A percentile compares a stretch with the other conserved stretches of the same genome.
phyloP scores from a whole-genome alignment of 2,888 invertebrate species.

The Sylvicola fuscatus region DNA sequence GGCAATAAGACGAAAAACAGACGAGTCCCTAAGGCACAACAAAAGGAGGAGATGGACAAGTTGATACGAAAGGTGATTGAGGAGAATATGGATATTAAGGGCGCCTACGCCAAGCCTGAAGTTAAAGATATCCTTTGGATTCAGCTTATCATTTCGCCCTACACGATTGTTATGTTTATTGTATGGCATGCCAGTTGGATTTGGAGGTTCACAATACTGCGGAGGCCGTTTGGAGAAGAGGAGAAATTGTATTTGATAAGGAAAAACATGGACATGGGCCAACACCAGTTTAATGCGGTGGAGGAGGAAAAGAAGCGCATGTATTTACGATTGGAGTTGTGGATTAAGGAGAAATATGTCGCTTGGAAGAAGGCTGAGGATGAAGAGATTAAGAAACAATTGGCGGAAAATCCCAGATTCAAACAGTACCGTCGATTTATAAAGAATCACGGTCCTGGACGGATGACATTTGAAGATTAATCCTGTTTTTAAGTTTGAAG shows the following conservation, averaged over 20 bases:
- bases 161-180: constrained; percentile 44
- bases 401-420: constrained; percentile 71
- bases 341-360: constrained; percentile 61
- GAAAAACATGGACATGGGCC: constrained; percentile 50
- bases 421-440: constrained; percentile 79
- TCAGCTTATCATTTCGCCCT: constrained; percentile 61
- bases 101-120: constrained; percentile 74
- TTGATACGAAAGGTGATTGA: constrained; percentile 66
- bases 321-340: constrained; percentile 53
- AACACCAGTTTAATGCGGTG: constrained; percentile 47
- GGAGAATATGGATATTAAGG: constrained; percentile 86
- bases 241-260: constrained; percentile 73
- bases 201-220: constrained; percentile 54
- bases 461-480: constrained; percentile 79
- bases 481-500: too few species aligned
- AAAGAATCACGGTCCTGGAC: constrained; percentile 72
- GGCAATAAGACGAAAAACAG: constrained; percentile 25
- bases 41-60: constrained; percentile 58
- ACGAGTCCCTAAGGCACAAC: constrained; percentile 34
- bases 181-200: constrained; percentile 64
- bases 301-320: constrained; percentile 55
- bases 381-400: constrained; percentile 61
- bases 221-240: constrained; percentile 57
- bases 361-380: constrained; percentile 67
- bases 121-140: constrained; percentile 62